These are phyloP conservation scores for Arctocebus calabarensis DNA, from an alignment of 2,797 vertebrate genomes.

Conservation along the genomic window DNA sequence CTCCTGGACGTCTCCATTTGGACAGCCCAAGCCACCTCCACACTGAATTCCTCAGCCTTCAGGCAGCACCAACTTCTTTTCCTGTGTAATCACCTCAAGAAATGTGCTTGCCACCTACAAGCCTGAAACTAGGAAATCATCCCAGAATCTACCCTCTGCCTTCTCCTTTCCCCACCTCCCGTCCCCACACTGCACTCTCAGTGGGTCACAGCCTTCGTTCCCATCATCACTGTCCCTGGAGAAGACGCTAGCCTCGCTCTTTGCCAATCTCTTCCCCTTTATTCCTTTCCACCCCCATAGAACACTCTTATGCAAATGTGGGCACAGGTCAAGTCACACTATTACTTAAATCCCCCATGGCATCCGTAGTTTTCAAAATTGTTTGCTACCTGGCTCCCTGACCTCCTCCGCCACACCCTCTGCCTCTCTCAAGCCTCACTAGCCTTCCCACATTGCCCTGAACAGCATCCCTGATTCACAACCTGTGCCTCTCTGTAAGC, in stretches of 20 bases:
- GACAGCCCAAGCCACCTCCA: not conserved
- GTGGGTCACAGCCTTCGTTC: not conserved
- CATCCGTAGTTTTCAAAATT: not conserved
- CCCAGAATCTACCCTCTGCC: not conserved
- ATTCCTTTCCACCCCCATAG: not conserved
- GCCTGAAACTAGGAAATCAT: not conserved
- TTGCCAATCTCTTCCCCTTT: not conserved
- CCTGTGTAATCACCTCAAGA: not conserved
- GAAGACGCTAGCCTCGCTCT: not conserved
- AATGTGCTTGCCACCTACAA: not conserved
- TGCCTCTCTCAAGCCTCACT: not conserved
- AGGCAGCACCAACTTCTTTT: not conserved
- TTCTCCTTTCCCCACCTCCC: not conserved
- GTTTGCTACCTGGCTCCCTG: not conserved
- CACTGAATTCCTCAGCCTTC: not conserved
- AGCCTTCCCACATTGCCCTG: too few species aligned
- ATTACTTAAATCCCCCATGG: not conserved
- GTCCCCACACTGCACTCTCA: not conserved
- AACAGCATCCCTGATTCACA: not conserved
- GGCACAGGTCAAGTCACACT: not conserved
- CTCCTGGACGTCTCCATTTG: not conserved
- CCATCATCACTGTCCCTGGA: not conserved
- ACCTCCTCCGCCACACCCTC: not conserved
- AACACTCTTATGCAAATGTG: not conserved
- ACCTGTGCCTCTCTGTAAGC: not conserved